Percentiles rank a stretch among this genome's conserved stretches.
Conservation (phyloP, 2,888 invertebrate species). For the Melolontha melolontha region DNA sequence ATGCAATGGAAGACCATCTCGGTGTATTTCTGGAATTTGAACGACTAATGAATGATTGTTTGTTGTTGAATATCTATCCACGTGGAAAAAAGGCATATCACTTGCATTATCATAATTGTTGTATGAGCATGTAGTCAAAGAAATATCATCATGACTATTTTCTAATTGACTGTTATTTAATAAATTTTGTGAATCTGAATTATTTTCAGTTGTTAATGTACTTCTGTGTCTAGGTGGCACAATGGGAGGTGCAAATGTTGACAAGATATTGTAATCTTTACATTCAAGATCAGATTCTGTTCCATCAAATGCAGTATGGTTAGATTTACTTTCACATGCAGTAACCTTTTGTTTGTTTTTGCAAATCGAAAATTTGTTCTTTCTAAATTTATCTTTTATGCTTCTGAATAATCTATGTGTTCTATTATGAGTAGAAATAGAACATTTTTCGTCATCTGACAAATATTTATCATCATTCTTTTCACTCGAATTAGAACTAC, state of each 20-base stretch:
- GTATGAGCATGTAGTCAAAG: slow-evolving; percentile 27
- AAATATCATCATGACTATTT: slow-evolving; percentile 22
- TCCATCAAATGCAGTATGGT: slow-evolving; percentile 29
- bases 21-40: slow-evolving; percentile 6
- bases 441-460: slow-evolving; percentile 40
- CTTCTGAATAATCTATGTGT: slow-evolving; percentile 46
- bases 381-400: slow-evolving; percentile 40
- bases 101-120: slow-evolving; percentile 17
- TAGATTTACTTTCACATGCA: slow-evolving; percentile 32
- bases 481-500: slow-evolving; percentile 28
- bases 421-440: slow-evolving; percentile 42
- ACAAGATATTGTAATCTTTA: slow-evolving; percentile 19
- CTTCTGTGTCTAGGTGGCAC: slow-evolving; percentile 44
- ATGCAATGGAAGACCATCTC: slow-evolving; percentile 8
- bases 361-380: slow-evolving; percentile 47
- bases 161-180: slow-evolving; percentile 22
- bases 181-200: slow-evolving; percentile 13
- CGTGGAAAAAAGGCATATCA: slow-evolving; percentile 8
- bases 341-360: slow-evolving; percentile 42
- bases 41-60: slow-evolving; percentile 12
- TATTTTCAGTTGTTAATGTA: slow-evolving; percentile 10
- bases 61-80: slow-evolving; percentile 12
- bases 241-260: slow-evolving; percentile 39
- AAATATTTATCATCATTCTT: slow-evolving; percentile 29
- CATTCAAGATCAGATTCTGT: slow-evolving; percentile 18